Base-by-base conservation (phyloP, 1,140 invertebrate species). In the Drosophila persimilis region DNA sequence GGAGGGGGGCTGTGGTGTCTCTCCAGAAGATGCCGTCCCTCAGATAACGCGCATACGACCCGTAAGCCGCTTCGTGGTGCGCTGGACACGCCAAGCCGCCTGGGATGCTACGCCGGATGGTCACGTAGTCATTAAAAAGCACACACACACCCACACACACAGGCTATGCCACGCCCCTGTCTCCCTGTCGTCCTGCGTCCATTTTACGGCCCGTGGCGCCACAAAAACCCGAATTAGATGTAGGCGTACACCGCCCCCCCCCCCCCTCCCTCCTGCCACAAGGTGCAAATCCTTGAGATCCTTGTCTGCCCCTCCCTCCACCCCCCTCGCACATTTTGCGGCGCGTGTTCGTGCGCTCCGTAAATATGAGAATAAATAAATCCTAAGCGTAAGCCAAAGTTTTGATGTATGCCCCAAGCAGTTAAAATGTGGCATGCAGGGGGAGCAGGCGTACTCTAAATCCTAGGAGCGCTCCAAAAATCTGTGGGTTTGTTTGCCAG, bases 281-380 rank as follows among this genome's bases (percentile, higher is more conserved):
- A 70, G 71, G 83, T 79, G 84, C 71, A 89, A 89, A 88, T 83
- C 83, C 83, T 88, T 88, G 83, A 88, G 83, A 88, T 88, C 84
- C 83, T 88, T 88, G 83, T 83, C 75, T 70, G 61, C 56, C 55
- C 35, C 56, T 59, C 7, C 46, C 45, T 2, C 53, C 24, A 2
- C 9, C 2, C 26, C 13, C 35, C 29, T 31, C 64, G 74, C 74
- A 64, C 11, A 39, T 39, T 81, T 78, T 85, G 72, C 55, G 73
- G 56, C 73, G 57, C 61, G 51, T 78, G 70, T 75, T 47, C 75
- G 58, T 66, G 31, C 51, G 29, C 78, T 83, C 56, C 69, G 83
- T 79, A 88, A 88, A 88, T 88, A 88, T 88, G 83, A 88, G 88
- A 88, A 88, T 88, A 88, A 88, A 88, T 88, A 88, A 88, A 88